Base-by-base conservation (phyloP, 23 tunicate genomes). In the Ciona savignyi region DNA sequence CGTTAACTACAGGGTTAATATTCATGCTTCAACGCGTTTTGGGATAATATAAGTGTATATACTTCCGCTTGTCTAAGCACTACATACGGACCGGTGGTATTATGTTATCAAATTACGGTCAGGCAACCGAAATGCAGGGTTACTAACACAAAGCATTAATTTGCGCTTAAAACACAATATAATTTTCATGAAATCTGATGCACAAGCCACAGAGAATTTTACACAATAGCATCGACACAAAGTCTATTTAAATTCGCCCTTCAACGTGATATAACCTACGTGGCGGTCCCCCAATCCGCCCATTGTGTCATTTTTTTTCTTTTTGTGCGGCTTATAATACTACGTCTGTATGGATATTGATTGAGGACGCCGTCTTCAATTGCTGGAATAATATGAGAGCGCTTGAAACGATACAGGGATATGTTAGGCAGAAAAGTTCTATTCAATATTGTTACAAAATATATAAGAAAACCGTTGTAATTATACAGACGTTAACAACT, bases 331-430 rank as follows among this genome's bases (percentile, higher is more conserved):
- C 33, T 69, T 35, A 69, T 69, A 69, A 69, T 35, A 32, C 73
- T 69, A 69, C 32, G 51, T 28, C 73, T 48, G 73, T 33, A 69
- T 33, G 32, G 73, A 34, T 69, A 69, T 29, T 35, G 33, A 69
- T 69, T 69, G 51, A 69, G 73, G 73, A 69, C 73, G 73, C 73
- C 73, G 73, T n/a, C n/a, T n/a, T n/a, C n/a, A n/a, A n/a, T n/a
- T n/a, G n/a, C n/a, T n/a, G n/a, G n/a, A n/a, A n/a, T n/a, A n/a
- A n/a, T n/a, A n/a, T n/a, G n/a, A n/a, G n/a, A n/a, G n/a, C n/a
- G n/a, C n/a, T n/a, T n/a, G n/a, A n/a, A n/a, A n/a, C n/a, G n/a
- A n/a, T n/a, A n/a, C n/a, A n/a, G n/a, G n/a, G n/a, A n/a, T n/a
- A n/a, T n/a, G n/a, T n/a, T n/a, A n/a, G n/a, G n/a, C n/a, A n/a